Base-by-base conservation (phyloP, 1,140 invertebrate genomes). In the Zaprionus gabonicus region DNA sequence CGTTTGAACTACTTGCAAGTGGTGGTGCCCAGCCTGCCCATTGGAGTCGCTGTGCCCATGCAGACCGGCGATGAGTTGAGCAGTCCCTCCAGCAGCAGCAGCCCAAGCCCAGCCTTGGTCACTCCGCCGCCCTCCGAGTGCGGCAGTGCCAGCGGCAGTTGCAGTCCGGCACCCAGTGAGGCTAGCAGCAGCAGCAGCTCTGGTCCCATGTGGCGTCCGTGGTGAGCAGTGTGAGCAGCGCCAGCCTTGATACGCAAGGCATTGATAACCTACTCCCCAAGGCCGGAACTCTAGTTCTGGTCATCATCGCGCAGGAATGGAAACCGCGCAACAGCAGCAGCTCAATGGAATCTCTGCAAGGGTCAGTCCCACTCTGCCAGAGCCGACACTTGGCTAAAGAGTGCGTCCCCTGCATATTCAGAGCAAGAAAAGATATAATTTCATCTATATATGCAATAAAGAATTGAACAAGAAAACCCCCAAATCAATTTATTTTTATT, bases 1-100 rank as follows among this genome's bases (percentile, higher is more conserved):
- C 95, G 96, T 15, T 93, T 97, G 59, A 97, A 97, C 93, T 96
- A 92, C 46, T 66, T 92, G 74, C 91, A 92, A 82, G 91, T 92
- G 38, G 91, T 92, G 38, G 91, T 92, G 23, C 91, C 91, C 6
- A 88, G 86, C 1, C 66, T 85, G 44, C 90, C 83, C 53, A 91
- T 90, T 23, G 85, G 86, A 4, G 79, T 70, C 12, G 13, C 34
- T 4, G 56, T 91, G 34, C 78, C 85, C 0, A 55, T 82, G 1
- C 71, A 86, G 13, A 64, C 59, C 1, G 23, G 59, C 7, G 56
- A 59, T 0, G 79, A 85, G n/a, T 76, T 62, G 13, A 20, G 53
- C 44, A 49, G 67, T 34, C 55, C 44, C 20, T 17, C 58, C n/a
- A 58, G 63, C 56, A 53, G 53, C 51, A 76, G 67, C 72, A 71